Base-by-base conservation (phyloP, 2,113 vertebrate genomes). In the Cygnus atratus region DNA sequence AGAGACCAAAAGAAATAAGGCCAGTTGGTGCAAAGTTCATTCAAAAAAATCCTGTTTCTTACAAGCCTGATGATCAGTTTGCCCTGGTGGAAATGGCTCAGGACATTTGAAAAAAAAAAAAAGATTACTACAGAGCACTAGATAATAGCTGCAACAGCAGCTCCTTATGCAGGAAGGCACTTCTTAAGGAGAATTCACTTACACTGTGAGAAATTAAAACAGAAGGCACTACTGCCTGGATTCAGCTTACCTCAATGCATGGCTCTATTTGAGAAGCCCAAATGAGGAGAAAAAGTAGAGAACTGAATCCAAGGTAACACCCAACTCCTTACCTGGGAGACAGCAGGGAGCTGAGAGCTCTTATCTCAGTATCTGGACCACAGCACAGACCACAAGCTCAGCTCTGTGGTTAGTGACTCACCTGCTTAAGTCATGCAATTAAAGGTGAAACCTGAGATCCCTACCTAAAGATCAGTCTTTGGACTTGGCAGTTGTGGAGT, bases 391-490 rank as follows among this genome's bases (percentile, higher is more conserved):
- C 87, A 84, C 77, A 63, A 48, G 68, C 73, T 92, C 28, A 73
- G 31, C 16, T 48, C 68, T 90, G 88, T 71, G 83, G 72, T 74
- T 92, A 84, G 66, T 70, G 94, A 90, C 83, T 84, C 83, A 94
- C 76, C 73, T 87, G 43, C 77, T 73, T 15, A 48, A 73, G 59
- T 73, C 59, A 73, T 25, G 57, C 52, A 88, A 46, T 43, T 76
- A 58, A 58, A 62, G 61, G 41, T 35, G 43, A 84, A 94, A 88
- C 26, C 43, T 4, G 13, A 92, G 87, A 81, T 70, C 15, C 13
- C 63, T 17, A 17, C 0, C 4, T 25, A 35, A 68, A 85, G 68
- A 46, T 54, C 65, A 41, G 48, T 39, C n/a, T 75, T 83, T 86
- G 66, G 79, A 81, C 57, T 74, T 52, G 2, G 37, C 48, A 35